A percentile compares a stretch with the other conserved stretches of the same genome.
These are phyloP conservation scores for Cosmia pyralina DNA, from an alignment of 2,888 invertebrate species.

Conservation along the genomic window DNA sequence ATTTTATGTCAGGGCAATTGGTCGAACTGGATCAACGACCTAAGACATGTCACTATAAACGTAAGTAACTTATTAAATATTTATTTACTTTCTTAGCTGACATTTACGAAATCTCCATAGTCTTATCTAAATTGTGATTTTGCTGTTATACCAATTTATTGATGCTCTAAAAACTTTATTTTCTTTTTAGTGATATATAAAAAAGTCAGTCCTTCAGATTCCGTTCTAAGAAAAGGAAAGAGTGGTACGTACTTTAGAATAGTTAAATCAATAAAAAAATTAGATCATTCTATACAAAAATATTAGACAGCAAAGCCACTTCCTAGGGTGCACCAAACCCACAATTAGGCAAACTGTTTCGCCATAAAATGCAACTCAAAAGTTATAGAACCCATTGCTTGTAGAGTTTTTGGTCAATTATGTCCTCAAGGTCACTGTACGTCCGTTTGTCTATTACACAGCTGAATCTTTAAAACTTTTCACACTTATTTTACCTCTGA, in stretches of 20 bases:
- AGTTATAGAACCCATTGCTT: not conserved
- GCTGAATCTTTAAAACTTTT: no score
- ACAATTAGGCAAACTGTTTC: not conserved
- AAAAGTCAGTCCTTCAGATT: not conserved
- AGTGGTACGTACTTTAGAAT: slow-evolving; percentile 18
- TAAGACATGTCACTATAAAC: slow-evolving; percentile 61
- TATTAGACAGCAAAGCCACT: not conserved
- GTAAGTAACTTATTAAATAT: slow-evolving; percentile 44
- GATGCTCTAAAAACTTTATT: not conserved
- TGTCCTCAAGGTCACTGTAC: no score
- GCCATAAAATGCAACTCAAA: not conserved
- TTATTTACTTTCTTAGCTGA: not conserved
- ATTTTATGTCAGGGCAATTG: slow-evolving; percentile 45
- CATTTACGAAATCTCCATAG: not conserved
- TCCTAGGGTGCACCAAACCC: not conserved
- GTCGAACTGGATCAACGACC: not conserved
- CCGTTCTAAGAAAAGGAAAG: slow-evolving; percentile 23
- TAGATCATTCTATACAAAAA: not conserved
- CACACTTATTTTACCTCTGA: no score
- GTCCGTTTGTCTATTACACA: no score
- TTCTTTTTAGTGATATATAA: slow-evolving; percentile 40
- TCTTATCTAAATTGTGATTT: not conserved
- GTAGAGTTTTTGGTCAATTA: not conserved
- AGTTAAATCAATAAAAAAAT: not conserved
- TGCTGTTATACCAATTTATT: not conserved